phyloP scores from a whole-genome alignment of 2,797 vertebrate genomes.

The Sebastes trivittatus region DNA sequence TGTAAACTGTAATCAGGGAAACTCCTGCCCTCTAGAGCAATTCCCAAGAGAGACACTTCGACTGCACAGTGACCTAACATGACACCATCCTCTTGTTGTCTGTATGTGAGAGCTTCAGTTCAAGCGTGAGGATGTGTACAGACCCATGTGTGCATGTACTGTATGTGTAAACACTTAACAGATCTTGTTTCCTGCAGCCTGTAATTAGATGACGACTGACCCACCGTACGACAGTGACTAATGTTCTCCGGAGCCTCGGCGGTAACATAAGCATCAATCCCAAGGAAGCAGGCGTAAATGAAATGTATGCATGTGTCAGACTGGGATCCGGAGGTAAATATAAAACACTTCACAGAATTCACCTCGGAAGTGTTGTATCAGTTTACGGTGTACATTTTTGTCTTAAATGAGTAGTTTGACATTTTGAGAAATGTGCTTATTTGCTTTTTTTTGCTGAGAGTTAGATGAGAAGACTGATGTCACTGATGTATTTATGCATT shows the following conservation, averaged over 20 bases:
- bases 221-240: constrained; percentile 25
- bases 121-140: constrained; percentile 7
- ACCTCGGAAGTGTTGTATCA: neutral
- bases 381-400: neutral
- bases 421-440: neutral
- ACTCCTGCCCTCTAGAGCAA: constrained; percentile 15
- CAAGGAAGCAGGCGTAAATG: neutral
- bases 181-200: constrained; percentile 54
- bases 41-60: constrained; percentile 15
- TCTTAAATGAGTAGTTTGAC: neutral
- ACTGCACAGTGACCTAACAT: constrained; percentile 35
- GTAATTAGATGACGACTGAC: constrained; percentile 55
- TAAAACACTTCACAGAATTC: neutral
- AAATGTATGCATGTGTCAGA: neutral
- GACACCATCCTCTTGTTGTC: constrained; percentile 26
- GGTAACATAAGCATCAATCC: constrained; percentile 2
- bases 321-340: neutral
- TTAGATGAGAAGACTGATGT: no score
- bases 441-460: accelerated
- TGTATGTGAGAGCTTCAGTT: constrained; percentile 2
- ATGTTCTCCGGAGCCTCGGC: constrained; percentile 38
- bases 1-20: constrained; percentile 35
- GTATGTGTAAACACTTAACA: constrained; percentile 33
- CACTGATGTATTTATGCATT: no score
- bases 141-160: constrained; percentile 15